Evolutionary conservation across 2,113 vertebrate species (phyloP).

Genomic region (Tachuris rubrigastra): DNA sequence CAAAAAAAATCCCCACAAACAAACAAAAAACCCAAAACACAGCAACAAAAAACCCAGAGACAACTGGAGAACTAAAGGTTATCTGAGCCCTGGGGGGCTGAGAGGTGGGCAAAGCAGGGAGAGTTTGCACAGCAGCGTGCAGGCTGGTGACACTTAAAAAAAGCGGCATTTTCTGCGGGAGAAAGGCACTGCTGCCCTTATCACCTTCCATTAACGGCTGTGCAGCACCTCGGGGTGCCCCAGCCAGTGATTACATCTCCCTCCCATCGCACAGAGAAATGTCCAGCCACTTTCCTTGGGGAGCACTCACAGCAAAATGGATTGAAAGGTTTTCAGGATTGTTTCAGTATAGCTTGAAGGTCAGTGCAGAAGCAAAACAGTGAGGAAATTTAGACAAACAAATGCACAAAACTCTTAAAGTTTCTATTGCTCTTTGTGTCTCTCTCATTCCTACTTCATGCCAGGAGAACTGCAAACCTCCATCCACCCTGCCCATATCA

Average conservation of each 20-base stretch:
- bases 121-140: not conserved
- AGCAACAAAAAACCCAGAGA: not conserved
- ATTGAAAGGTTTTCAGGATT: constrained; percentile 12
- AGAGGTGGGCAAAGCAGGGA: constrained; percentile 31
- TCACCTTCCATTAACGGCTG: constrained; percentile 44
- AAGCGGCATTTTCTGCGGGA: constrained; percentile 20
- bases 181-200: constrained; percentile 32
- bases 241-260: constrained; percentile 11
- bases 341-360: not conserved
- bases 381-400: not conserved
- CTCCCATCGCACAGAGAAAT: not conserved
- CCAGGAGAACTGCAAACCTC: not conserved
- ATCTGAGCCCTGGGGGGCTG: constrained; percentile 4
- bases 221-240: constrained; percentile 38
- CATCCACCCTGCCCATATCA: no score
- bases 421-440: not conserved
- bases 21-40: no score
- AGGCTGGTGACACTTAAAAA: constrained; percentile 6
- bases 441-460: not conserved
- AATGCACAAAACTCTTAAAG: not conserved
- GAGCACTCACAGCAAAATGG: constrained; percentile 41
- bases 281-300: not conserved
- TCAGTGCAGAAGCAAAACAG: not conserved
- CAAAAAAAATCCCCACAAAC: not conserved
- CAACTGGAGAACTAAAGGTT: constrained; percentile 6